Conservation (phyloP, 1,140 invertebrate species). For the Drosophila carrolli region DNA sequence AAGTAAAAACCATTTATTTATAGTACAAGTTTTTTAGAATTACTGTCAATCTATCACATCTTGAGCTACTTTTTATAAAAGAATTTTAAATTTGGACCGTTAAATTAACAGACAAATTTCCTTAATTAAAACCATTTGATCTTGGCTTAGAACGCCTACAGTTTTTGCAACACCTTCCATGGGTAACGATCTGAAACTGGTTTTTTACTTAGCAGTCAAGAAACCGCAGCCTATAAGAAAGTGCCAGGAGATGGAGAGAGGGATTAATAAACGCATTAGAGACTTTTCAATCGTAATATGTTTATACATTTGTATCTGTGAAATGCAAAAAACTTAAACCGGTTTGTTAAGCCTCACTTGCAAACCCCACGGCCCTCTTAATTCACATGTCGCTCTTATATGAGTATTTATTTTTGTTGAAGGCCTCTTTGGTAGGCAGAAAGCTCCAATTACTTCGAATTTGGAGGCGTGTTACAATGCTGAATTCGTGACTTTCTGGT, state of each 20-base stretch:
- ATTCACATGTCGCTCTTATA: slow-evolving; percentile 15
- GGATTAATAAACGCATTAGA: slow-evolving; percentile 58
- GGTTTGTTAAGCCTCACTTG: slow-evolving; percentile 12
- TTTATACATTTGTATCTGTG: slow-evolving; percentile 17
- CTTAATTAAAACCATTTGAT: slow-evolving; percentile 3
- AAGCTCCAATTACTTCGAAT: slow-evolving; percentile 41
- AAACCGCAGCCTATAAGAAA: slow-evolving; percentile 8
- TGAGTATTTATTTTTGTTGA: slow-evolving; percentile 41
- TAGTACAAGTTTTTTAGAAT: not conserved
- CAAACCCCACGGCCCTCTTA: slow-evolving; percentile 1
- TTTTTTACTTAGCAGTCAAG: slow-evolving; percentile 17
- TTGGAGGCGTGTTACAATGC: slow-evolving; percentile 34
- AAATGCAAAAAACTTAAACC: slow-evolving; percentile 43
- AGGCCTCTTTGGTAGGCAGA: slow-evolving; percentile 30
- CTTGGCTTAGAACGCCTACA: not conserved
- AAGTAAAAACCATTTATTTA: not conserved
- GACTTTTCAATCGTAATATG: slow-evolving; percentile 36
- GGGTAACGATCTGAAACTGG: slow-evolving; percentile 7
- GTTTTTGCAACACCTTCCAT: slow-evolving; percentile 1
- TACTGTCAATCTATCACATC: no score
- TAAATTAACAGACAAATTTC: not conserved
- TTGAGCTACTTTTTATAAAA: not conserved
- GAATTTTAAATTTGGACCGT: not conserved
- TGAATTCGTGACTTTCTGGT: slow-evolving; percentile 29
- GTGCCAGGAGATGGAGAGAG: slow-evolving; percentile 15